Base-by-base conservation (phyloP, 1,140 invertebrate genomes). In the Listronotus oregonensis region DNA sequence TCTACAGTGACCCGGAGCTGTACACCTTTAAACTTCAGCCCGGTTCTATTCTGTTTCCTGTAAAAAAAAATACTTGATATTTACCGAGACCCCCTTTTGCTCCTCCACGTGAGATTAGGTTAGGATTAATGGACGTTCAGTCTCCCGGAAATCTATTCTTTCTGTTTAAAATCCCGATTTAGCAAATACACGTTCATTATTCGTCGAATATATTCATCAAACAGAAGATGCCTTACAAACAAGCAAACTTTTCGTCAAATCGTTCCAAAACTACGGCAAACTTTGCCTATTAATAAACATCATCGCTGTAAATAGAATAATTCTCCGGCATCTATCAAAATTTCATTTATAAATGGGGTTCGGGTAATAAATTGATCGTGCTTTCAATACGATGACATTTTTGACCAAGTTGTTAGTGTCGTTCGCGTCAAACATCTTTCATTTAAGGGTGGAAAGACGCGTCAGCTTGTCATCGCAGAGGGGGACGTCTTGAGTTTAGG, bases 371-470 rank as follows among this genome's bases (percentile, higher is more conserved):
- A 69, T 69, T 61, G 59, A 50, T 43, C 57, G 40, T n/a, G 54
- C 59, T 69, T 69, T 69, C 67, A 66, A 69, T 69, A 66, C 61
- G 63, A 55, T 59, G 64, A 49, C 64, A 57, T 56, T 62, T 66
- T 69, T 66, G 68, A 66, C 64, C 68, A 65, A 63, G 64, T 69
- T 59, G 64, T 66, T 66, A 51, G 57, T 60, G 56, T 51, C 58
- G 65, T 15, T 40, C 46, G 54, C 65, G 61, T 67, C 68, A 66
- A 66, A 63, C 60, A 70, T 70, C 68, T 56, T 56, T 68, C 62
- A 71, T 71, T 68, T 61, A 57, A 31, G 50, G 18, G 9, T 15
- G 57, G 21, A 43, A 61, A 57, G 65, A 57, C 57, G 68, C 64
- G 68, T 70, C 68, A 67, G 60, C 58, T 62, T 71, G 66, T 71